Evolutionary conservation across 2,113 vertebrate species (phyloP).

Genomic region (Paedocypris sp.): DNA sequence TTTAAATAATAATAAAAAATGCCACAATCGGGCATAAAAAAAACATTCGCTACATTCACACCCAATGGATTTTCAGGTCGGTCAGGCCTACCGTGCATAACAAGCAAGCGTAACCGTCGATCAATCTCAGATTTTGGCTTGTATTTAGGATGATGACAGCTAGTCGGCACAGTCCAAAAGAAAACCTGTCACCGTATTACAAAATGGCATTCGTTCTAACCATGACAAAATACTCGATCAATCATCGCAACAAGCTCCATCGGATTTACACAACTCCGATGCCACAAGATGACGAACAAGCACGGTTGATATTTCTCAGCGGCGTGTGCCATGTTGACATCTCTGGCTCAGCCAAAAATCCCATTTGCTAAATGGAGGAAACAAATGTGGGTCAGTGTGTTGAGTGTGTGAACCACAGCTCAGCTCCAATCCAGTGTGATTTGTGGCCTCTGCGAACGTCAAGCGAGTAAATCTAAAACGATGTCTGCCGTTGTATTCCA

Average conservation of each 20-base stretch:
- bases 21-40: no score
- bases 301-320: not conserved
- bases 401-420: slow-evolving; percentile 1
- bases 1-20: no score
- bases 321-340: not conserved
- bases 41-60: no score
- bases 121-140: slow-evolving; percentile 35
- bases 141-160: slow-evolving; percentile 30
- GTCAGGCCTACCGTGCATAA: slow-evolving; percentile 16
- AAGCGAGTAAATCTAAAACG: slow-evolving; percentile 2
- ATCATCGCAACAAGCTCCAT: not conserved
- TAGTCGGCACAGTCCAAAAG: not conserved
- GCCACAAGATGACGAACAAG: not conserved
- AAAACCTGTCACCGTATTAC: not conserved
- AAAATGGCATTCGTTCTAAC: not conserved
- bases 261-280: not conserved
- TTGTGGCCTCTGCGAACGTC: not conserved
- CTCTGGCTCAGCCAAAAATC: not conserved
- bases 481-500: not conserved
- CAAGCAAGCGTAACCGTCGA: slow-evolving; percentile 14
- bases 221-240: not conserved
- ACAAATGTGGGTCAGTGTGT: slow-evolving; percentile 13
- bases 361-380: slow-evolving; percentile 6
- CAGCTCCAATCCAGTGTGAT: not conserved
- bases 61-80: no score